Conservation (phyloP, 2,113 vertebrate genomes). For the Xiphophorus couchianus region DNA sequence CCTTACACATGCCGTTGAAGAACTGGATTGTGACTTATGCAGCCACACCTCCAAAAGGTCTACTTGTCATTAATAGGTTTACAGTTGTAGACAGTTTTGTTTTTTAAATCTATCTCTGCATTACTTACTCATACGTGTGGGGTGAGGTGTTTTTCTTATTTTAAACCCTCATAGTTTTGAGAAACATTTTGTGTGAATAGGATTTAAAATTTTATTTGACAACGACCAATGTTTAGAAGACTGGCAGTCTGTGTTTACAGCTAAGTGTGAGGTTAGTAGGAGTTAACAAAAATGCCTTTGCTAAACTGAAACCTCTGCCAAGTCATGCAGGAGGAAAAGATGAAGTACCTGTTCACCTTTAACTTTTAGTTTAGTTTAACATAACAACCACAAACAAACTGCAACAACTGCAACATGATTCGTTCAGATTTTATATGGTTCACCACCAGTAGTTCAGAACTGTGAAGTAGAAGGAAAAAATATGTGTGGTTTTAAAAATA, state of each 20-base stretch:
- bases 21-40: not conserved
- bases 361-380: too few relatives aligned
- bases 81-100: conserved; percentile 1
- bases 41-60: conserved; percentile 40
- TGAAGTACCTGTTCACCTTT: not conserved
- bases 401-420: too few relatives aligned
- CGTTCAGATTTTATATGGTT: too few relatives aligned
- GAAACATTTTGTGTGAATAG: not conserved
- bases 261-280: conserved; percentile 64
- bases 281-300: conserved; percentile 61
- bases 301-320: conserved; percentile 39
- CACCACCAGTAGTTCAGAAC: too few relatives aligned
- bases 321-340: not conserved
- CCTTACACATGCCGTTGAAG: not conserved
- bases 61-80: not conserved
- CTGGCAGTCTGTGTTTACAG: conserved; percentile 52
- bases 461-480: too few relatives aligned
- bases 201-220: conserved; percentile 6
- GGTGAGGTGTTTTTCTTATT: not conserved
- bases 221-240: conserved; percentile 31
- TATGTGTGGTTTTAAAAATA: too few relatives aligned
- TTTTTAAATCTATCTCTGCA: not conserved
- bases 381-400: too few relatives aligned
- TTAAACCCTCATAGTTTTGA: not conserved
- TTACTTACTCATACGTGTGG: not conserved